Base-by-base conservation (phyloP, 2,113 vertebrate genomes). In the Triplophysa dalaica region DNA sequence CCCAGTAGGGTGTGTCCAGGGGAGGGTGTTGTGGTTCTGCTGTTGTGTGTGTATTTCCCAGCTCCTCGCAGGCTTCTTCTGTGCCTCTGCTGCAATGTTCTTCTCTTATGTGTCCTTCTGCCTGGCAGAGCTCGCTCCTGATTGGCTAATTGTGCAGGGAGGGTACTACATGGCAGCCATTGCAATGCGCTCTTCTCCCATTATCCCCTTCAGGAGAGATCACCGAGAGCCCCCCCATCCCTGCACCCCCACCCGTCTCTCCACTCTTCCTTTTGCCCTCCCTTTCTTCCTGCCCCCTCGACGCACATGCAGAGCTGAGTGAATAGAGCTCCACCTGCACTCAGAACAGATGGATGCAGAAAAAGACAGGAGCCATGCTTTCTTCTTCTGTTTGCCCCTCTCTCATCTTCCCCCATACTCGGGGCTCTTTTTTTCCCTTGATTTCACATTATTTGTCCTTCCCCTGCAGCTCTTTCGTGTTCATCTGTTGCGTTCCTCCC, bases 131-230 rank as follows among this genome's bases (percentile, higher is more conserved):
- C 86, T 78, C 73, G 87, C 84, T 82, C 88, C 92, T 92, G 91
- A 94, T 94, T 94, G 93, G 93, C 92, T 93, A 93, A 92, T 93
- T 93, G 92, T 88, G 88, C 90, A 91, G 92, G 92, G 92, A 93
- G 93, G 92, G 92, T 91, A 89, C 89, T 91, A 92, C 90, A 91
- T 84, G 86, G 90, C 93, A 93, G 92, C 92, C 92, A 93, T 94
- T 94, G 92, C 91, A 85, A 91, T 91, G 90, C 87, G 87, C 89
- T 91, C 88, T 86, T 90, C 89, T 90, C 88, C 91, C 91, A 92
- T 93, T 93, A 93, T 92, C 90, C 91, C 90, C 91, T 92, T 93
- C 91, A 93, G 91, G 82, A 92, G 88, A 93, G 89, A 91, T 92
- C 91, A 90, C 91, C 86, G 82, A 84, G 83, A 89, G 87, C 74